These are phyloP conservation scores for Phaetusa simplex DNA, from an alignment of 2,113 vertebrate species.

Conservation along the genomic window DNA sequence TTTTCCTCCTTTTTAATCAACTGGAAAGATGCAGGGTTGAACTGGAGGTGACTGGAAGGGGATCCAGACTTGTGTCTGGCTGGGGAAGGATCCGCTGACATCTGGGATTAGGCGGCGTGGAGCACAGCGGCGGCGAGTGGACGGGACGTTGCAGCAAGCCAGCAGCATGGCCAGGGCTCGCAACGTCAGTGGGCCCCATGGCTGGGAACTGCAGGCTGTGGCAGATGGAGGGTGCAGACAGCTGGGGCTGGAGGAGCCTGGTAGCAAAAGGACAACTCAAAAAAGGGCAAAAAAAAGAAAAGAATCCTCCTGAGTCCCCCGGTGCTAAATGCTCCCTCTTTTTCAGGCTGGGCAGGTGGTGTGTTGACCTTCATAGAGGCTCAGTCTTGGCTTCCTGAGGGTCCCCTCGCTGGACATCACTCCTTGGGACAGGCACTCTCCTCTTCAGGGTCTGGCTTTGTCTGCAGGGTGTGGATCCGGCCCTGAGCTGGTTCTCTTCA, in stretches of 20 bases:
- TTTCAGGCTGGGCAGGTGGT: not conserved
- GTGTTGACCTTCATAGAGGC: not conserved
- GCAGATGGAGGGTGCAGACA: not conserved
- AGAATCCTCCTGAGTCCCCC: accelerated
- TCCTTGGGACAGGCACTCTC: not conserved
- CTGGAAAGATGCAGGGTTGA: conserved; percentile 68
- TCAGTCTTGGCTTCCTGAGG: not conserved
- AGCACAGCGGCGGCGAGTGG: not conserved
- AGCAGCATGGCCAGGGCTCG: not conserved
- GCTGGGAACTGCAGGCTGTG: not conserved
- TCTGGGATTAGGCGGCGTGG: conserved; percentile 57
- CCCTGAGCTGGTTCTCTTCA: not conserved
- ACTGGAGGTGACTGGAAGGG: conserved; percentile 68
- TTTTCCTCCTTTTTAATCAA: conserved; percentile 59
- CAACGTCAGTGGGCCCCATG: not conserved
- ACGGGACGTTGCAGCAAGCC: not conserved
- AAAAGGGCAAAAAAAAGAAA: not conserved
- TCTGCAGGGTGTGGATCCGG: not conserved
- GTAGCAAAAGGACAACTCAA: not conserved
- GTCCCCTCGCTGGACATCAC: accelerated
- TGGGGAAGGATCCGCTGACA: conserved; percentile 57
- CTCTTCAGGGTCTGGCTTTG: not conserved
- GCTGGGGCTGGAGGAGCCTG: not conserved
- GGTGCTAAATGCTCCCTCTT: not conserved
- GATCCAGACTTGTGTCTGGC: conserved; percentile 64